A percentile compares a stretch with the other conserved stretches of the same genome.
These are phyloP conservation scores for Ellobium chinense DNA, from an alignment of 2,888 invertebrate genomes.

Conservation along the genomic window DNA sequence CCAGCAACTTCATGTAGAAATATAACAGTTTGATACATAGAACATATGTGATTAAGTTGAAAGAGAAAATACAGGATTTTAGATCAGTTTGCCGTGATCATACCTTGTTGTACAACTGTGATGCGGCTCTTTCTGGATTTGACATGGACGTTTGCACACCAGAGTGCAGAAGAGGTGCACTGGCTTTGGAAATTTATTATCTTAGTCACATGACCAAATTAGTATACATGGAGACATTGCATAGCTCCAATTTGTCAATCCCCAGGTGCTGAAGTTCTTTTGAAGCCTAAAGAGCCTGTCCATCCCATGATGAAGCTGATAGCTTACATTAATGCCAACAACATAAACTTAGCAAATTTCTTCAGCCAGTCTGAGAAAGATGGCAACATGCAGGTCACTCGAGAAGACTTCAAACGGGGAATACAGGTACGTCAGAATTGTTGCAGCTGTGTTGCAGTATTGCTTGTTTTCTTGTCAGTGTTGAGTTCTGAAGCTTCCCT, in stretches of 20 bases:
- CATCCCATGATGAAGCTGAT: slow-evolving; percentile 77
- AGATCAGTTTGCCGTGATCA: background rate
- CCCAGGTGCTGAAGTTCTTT: slow-evolving; percentile 67
- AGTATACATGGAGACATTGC: background rate
- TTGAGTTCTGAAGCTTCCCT: too few species aligned
- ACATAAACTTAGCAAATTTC: slow-evolving; percentile 76
- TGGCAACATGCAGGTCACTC: slow-evolving; percentile 76
- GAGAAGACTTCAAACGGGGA: slow-evolving; percentile 76
- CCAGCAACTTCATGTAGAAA: too few species aligned
- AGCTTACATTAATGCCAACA: slow-evolving; percentile 76
- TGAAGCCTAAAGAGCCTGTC: slow-evolving; percentile 73
- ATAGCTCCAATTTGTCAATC: background rate
- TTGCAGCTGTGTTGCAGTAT: too few species aligned
- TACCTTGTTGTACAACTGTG: background rate
- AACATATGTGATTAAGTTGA: background rate
- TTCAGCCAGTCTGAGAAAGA: slow-evolving; percentile 78
- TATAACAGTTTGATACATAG: background rate
- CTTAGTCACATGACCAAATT: background rate
- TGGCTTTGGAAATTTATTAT: too few species aligned
- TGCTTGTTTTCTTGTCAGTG: too few species aligned
- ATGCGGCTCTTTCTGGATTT: too few species aligned
- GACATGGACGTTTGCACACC: too few species aligned
- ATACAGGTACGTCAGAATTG: slow-evolving; percentile 66
- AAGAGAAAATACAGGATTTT: too few species aligned
- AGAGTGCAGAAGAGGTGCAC: too few species aligned